Conservation (phyloP, 2,113 vertebrate species). For the Lophius piscatorius region DNA sequence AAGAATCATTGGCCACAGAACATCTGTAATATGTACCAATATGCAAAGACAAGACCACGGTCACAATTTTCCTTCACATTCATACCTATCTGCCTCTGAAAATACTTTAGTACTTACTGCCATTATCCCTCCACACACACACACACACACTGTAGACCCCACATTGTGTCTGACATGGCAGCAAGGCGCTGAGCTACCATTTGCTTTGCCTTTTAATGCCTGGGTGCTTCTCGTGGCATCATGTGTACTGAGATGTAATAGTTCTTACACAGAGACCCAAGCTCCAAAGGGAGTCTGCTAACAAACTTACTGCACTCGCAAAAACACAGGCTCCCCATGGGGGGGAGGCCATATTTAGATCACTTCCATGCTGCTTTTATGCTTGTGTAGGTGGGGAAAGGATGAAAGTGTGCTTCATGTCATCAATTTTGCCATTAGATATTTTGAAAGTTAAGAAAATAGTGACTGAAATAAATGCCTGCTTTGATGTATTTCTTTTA, state of each 20-base stretch:
- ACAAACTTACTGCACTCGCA: slow-evolving; percentile 40
- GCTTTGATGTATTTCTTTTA: background rate
- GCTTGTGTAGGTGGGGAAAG: slow-evolving; percentile 9
- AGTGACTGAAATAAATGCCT: background rate
- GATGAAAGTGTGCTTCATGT: slow-evolving; percentile 29
- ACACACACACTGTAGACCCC: slow-evolving; percentile 12
- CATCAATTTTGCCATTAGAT: slow-evolving; percentile 16
- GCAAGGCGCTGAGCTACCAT: slow-evolving; percentile 50
- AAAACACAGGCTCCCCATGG: slow-evolving; percentile 41
- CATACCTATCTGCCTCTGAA: too few species aligned
- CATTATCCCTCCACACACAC: slow-evolving; percentile 9
- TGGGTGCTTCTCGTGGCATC: slow-evolving; percentile 54
- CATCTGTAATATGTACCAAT: slow-evolving; percentile 16
- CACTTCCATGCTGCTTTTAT: slow-evolving; percentile 18
- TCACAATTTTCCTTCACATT: background rate
- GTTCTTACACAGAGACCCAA: slow-evolving; percentile 61
- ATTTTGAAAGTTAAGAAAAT: slow-evolving; percentile 13
- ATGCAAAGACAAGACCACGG: slow-evolving; percentile 3
- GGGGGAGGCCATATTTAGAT: slow-evolving; percentile 23
- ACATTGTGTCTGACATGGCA: slow-evolving; percentile 55
- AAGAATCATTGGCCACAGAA: slow-evolving; percentile 41
- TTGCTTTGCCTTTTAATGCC: slow-evolving; percentile 45
- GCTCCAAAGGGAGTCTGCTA: slow-evolving; percentile 62
- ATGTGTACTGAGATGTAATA: slow-evolving; percentile 63
- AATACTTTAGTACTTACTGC: too few species aligned